These are phyloP conservation scores for Palythoa caribaeorum DNA, from an alignment of 92 coral and sea anemone genomes.

Conservation along the genomic window DNA sequence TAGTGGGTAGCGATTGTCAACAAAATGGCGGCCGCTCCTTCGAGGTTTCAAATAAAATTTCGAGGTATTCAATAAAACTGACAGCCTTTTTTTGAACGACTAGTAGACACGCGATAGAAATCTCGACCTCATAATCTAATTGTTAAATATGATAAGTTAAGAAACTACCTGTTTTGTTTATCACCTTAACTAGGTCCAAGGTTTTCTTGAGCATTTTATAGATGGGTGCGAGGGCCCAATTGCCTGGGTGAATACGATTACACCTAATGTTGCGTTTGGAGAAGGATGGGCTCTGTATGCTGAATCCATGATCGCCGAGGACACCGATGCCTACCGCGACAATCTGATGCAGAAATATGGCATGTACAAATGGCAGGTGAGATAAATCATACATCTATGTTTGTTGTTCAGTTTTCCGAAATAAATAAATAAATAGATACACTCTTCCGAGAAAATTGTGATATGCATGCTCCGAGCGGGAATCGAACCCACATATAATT, in stretches of 20 bases:
- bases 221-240: slow-evolving; percentile 83
- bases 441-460: background rate
- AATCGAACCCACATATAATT: no score
- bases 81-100: no score
- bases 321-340: slow-evolving; percentile 78
- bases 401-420: background rate
- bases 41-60: no score
- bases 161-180: background rate
- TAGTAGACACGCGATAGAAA: no score
- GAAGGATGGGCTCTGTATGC: slow-evolving; percentile 99
- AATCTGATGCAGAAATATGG: slow-evolving; percentile 83
- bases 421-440: background rate
- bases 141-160: no score
- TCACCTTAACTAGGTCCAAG: slow-evolving; percentile 71
- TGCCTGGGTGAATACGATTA: slow-evolving; percentile 69
- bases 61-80: no score
- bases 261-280: slow-evolving; percentile 71
- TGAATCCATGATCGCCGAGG: slow-evolving; percentile 77
- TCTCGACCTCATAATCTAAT: no score
- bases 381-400: background rate
- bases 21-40: no score
- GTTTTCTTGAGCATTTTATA: slow-evolving; percentile 80
- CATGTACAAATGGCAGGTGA: slow-evolving; percentile 93
- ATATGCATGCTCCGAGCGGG: background rate
- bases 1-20: no score